Base-by-base conservation (phyloP, 37 sponge, comb jelly and placozoan genomes). In the Hormiphora californensis region DNA sequence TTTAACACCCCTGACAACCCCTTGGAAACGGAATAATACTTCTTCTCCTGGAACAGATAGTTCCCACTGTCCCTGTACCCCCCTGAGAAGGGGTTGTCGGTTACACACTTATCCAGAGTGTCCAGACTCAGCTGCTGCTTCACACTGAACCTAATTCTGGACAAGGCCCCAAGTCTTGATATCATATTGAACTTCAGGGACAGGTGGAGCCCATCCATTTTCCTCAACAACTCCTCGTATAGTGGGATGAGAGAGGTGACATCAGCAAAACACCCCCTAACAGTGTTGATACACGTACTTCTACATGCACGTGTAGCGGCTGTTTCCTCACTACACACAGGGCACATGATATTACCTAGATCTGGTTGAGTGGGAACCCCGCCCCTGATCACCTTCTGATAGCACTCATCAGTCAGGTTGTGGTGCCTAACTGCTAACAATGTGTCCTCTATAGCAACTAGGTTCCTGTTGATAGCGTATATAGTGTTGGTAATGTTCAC, bases 61-160 rank as follows among this genome's bases (percentile, higher is more conserved):
- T 57, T 57, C 61, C 61, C 61, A 57, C 61, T 57, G 61, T 57
- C 61, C 27, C 27, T 57, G 61, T 57, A 57, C 3, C 61, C 61
- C 27, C 23, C 61, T 25, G 61, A 5, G 61, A 57, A 57, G 30
- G 61, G 61, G 61, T 57, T 57, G 30, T 30, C 27, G 30, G 30
- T 25, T 30, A 57, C 61, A 30, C 61, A 57, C n/a, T n/a, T n/a
- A 57, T 57, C 61, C 7, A 57, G 7, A 5, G 61, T 57, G 61
- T 57, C 61, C n/a, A 30, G n/a, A 28, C 30, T 57, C 61, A 57
- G n/a, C 30, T 28, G 5, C 27, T 57, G 61, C n/a, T 57, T 57
- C 7, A 57, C 27, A 30, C 5, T 28, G 61, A 57, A 57, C 5
- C n/a, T 57, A 4, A 57, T 57, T 30, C n/a, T 57, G n/a, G 61